These are phyloP conservation scores for Ornithoptera alexandrae DNA, from an alignment of 2,888 invertebrate genomes.

Conservation along the genomic window DNA sequence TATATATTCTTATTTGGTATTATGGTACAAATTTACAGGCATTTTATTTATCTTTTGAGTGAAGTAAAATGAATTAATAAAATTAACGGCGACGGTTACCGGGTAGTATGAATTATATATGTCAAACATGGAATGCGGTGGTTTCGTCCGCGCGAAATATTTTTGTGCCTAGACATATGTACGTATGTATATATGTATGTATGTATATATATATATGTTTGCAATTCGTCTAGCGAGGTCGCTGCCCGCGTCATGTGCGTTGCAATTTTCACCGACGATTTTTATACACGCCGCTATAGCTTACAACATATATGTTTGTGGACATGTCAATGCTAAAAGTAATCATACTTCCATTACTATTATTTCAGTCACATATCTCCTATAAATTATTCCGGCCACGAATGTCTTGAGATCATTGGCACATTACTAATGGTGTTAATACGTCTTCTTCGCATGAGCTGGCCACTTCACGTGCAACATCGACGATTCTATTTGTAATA, in stretches of 20 bases:
- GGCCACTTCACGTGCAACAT: slow-evolving; percentile 11
- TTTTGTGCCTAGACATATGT: slow-evolving; percentile 26
- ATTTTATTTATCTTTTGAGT: too few species aligned
- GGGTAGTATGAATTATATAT: too few species aligned
- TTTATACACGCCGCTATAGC: slow-evolving; percentile 27
- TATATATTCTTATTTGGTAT: slow-evolving; percentile 49
- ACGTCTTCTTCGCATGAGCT: slow-evolving; percentile 34
- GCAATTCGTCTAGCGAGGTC: slow-evolving; percentile 53
- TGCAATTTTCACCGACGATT: slow-evolving; percentile 41
- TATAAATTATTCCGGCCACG: slow-evolving; percentile 34
- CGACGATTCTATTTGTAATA: slow-evolving; percentile 10
- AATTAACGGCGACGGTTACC: too few species aligned
- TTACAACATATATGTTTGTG: neutral
- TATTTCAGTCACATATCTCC: slow-evolving; percentile 21
- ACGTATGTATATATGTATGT: neutral
- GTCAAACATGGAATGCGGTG: slow-evolving; percentile 15
- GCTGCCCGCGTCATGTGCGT: slow-evolving; percentile 37
- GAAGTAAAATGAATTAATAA: too few species aligned
- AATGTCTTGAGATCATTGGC: slow-evolving; percentile 51
- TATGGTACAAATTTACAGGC: too few species aligned
- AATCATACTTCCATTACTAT: slow-evolving; percentile 14
- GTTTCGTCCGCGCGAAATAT: slow-evolving; percentile 53
- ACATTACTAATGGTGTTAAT: slow-evolving; percentile 39
- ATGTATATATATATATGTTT: slow-evolving; percentile 31
- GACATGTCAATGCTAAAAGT: neutral